phyloP scores from a whole-genome alignment of 2,888 invertebrate species.

The Seira ritae region DNA sequence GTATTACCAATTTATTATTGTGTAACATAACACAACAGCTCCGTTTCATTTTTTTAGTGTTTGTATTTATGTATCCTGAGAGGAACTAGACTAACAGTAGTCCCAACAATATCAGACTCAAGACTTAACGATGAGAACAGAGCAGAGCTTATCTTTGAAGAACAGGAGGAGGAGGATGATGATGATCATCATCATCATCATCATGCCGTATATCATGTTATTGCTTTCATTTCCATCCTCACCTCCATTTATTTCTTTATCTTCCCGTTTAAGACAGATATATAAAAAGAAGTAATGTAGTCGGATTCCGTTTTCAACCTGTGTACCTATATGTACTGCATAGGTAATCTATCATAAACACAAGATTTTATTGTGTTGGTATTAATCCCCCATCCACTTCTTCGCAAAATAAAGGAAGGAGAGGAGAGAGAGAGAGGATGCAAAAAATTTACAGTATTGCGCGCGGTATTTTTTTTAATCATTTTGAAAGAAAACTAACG shows the following conservation, averaged over 20 bases:
- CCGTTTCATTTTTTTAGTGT: not conserved
- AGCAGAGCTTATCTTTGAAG: not conserved
- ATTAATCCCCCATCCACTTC: too few relatives aligned
- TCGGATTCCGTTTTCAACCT: not conserved
- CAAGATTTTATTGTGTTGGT: too few relatives aligned
- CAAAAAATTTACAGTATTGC: slow-evolving; percentile 20
- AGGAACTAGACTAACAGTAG: not conserved
- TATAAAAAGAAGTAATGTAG: too few relatives aligned
- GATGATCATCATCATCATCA: too few relatives aligned
- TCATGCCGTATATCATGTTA: too few relatives aligned
- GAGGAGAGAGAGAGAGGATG: slow-evolving; percentile 16
- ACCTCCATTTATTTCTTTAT: too few relatives aligned
- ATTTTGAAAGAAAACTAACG: slow-evolving; percentile 28
- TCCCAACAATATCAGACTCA: not conserved
- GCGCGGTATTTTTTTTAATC: not conserved
- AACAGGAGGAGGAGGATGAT: too few relatives aligned
- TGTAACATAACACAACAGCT: not conserved
- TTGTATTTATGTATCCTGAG: not conserved
- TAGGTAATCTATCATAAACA: not conserved
- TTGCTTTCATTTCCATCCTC: too few relatives aligned
- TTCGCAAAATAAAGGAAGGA: too few relatives aligned
- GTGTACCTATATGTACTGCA: not conserved
- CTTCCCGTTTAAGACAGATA: too few relatives aligned
- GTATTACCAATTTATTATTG: not conserved
- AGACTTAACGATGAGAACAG: too few relatives aligned